phyloP scores from a whole-genome alignment of 2,113 vertebrate genomes.

The Sturnira hondurensis region DNA sequence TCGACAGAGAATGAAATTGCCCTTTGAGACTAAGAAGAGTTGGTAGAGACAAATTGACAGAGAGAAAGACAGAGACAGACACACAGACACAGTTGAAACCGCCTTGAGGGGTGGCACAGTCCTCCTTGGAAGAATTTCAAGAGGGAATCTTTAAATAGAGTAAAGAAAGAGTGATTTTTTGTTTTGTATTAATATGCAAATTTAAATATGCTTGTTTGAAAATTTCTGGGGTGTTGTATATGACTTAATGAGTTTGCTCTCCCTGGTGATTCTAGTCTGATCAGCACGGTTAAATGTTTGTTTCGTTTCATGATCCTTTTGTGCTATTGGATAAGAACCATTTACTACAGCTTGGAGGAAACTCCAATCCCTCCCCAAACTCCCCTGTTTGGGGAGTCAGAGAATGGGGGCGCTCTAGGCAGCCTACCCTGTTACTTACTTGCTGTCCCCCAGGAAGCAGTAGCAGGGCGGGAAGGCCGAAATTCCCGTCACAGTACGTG shows the following conservation, averaged over 20 bases:
- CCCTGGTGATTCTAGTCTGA: background rate
- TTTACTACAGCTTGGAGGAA: background rate
- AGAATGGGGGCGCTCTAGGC: background rate
- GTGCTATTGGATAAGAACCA: background rate
- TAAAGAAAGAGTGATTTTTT: background rate
- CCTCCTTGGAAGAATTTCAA: background rate
- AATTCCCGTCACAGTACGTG: background rate
- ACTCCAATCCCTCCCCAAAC: fast-evolving
- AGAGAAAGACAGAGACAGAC: background rate
- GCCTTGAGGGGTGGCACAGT: background rate
- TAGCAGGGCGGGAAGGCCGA: background rate
- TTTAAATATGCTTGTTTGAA: background rate
- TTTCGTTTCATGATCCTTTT: too few relatives aligned
- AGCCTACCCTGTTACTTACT: background rate
- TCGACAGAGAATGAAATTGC: background rate
- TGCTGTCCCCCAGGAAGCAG: background rate
- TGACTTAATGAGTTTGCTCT: background rate
- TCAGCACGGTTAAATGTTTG: background rate
- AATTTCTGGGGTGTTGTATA: background rate
- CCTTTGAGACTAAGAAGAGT: background rate
- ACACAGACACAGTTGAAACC: background rate
- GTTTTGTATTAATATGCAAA: background rate
- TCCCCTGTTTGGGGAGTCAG: background rate
- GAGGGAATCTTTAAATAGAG: background rate
- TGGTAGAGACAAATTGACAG: background rate